Conservation (phyloP, 2,113 vertebrate genomes). For the Gymnocephalus cernua region DNA sequence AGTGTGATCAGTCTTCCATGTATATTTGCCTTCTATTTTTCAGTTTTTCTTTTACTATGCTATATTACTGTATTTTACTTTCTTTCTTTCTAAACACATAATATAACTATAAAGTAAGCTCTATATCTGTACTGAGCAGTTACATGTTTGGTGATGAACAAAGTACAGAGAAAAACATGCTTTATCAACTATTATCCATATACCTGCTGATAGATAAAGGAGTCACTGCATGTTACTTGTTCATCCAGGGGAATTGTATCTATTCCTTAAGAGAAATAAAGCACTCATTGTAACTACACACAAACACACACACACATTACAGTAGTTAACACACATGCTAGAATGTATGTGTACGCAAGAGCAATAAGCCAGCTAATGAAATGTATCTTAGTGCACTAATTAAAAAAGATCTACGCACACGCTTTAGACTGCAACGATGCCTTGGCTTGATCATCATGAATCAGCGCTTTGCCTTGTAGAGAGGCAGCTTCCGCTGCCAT, state of each 20-base stretch:
- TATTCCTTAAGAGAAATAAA: conserved; percentile 44
- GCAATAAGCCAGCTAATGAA: conserved; percentile 63
- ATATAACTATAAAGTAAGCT: conserved; percentile 15
- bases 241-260: conserved; percentile 38
- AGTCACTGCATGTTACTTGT: conserved; percentile 63
- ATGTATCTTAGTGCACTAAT: conserved; percentile 60
- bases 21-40: background rate
- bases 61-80: background rate
- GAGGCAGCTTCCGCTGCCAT: conserved; percentile 34
- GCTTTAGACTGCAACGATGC: conserved; percentile 59
- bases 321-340: conserved; percentile 53
- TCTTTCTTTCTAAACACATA: conserved; percentile 3
- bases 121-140: background rate
- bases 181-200: conserved; percentile 27
- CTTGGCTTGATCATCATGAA: conserved; percentile 51
- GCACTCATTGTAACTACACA: conserved; percentile 45
- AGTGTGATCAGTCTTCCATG: conserved; percentile 23
- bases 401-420: conserved; percentile 23
- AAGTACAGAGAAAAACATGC: conserved; percentile 15
- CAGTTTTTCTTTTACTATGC: background rate
- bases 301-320: conserved; percentile 38
- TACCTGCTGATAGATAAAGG: conserved; percentile 26
- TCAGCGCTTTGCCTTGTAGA: conserved; percentile 62
- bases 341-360: conserved; percentile 62
- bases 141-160: conserved; percentile 12